Percentiles rank a stretch among this genome's conserved stretches.
These are phyloP conservation scores for Oikopleura albicans DNA, from an alignment of 23 tunicate species.

Conservation along the genomic window DNA sequence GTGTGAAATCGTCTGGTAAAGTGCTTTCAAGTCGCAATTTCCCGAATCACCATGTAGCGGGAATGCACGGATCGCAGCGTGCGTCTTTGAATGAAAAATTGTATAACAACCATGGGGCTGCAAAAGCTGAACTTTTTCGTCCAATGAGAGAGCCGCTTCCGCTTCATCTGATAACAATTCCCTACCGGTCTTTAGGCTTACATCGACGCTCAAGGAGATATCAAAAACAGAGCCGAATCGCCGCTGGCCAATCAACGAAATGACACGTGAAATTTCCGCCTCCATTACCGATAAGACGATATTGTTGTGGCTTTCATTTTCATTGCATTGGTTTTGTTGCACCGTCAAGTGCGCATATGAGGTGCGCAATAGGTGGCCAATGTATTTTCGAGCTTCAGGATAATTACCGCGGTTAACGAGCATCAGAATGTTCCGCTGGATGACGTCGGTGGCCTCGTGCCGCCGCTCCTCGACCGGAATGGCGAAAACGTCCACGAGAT, in stretches of 20 bases:
- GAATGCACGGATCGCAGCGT: neutral
- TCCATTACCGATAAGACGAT: neutral
- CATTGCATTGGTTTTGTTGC: neutral
- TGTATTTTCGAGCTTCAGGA: neutral
- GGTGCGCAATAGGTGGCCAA: neutral
- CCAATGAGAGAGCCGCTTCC: neutral
- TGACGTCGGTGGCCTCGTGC: neutral
- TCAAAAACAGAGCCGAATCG: neutral
- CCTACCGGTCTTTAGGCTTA: neutral
- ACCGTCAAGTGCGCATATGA: neutral
- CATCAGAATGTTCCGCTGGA: neutral
- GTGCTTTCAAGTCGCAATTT: neutral
- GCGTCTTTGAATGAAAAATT: neutral
- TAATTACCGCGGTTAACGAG: slow-evolving; percentile 3
- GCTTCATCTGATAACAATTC: too few relatives aligned
- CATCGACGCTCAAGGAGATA: neutral
- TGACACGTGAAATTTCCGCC: neutral
- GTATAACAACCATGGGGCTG: neutral
- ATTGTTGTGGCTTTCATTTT: neutral
- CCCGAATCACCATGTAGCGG: neutral
- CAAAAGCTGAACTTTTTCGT: neutral
- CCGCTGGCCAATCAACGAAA: neutral
- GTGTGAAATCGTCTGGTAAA: neutral
- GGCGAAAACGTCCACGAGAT: neutral
- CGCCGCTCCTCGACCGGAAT: neutral